Conservation (phyloP, 2,797 vertebrate species). For the Poecile montanus region DNA sequence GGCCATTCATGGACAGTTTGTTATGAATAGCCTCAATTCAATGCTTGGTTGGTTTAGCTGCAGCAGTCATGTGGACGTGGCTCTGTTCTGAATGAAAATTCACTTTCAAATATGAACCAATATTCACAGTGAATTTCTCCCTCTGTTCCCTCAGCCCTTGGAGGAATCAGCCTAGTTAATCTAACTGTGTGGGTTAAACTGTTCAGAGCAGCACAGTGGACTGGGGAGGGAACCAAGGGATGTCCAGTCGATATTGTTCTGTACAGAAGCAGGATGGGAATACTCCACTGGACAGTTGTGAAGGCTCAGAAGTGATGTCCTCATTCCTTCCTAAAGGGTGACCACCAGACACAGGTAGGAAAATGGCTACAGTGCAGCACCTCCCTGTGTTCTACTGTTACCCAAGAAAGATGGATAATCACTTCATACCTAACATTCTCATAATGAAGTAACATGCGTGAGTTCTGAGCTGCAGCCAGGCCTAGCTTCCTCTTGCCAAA, state of each 20-base stretch:
- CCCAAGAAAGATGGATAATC: neutral
- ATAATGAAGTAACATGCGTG: neutral
- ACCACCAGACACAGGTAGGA: neutral
- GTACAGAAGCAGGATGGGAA: neutral
- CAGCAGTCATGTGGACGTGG: constrained; percentile 1
- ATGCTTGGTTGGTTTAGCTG: constrained; percentile 63
- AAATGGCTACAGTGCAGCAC: neutral
- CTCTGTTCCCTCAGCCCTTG: neutral
- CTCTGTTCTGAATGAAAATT: constrained; percentile 53
- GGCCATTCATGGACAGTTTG: constrained; percentile 59
- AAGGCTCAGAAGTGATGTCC: neutral
- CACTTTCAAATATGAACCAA: constrained; percentile 25
- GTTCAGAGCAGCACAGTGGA: neutral
- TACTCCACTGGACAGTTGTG: neutral
- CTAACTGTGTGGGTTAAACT: neutral
- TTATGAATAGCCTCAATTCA: constrained; percentile 67
- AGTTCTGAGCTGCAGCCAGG: neutral
- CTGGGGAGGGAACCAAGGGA: neutral
- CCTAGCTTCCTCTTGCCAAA: neutral
- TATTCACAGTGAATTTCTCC: constrained; percentile 20
- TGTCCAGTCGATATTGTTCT: neutral
- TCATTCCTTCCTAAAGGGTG: neutral
- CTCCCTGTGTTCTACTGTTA: neutral
- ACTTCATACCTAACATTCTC: neutral
- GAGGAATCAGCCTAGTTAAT: neutral